Conservation (phyloP, 92 coral and sea anemone species). For the Pocillopora grandis region DNA sequence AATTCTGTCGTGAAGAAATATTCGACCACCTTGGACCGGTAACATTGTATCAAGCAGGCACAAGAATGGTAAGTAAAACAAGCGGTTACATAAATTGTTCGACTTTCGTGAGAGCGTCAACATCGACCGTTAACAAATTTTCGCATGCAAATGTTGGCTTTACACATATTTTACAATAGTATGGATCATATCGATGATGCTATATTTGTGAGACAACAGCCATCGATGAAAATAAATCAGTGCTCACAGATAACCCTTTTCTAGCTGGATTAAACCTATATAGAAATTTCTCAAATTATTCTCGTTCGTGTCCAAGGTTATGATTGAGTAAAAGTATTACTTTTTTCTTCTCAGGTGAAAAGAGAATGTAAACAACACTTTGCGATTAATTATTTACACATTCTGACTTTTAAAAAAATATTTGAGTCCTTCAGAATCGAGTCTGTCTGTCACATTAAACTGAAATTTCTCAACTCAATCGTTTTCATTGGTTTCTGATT, state of each 20-base stretch:
- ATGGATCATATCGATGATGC: slow-evolving; percentile 22
- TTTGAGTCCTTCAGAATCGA: slow-evolving; percentile 6
- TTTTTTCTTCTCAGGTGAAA: neutral
- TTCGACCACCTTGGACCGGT: too few relatives aligned
- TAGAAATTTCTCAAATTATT: neutral
- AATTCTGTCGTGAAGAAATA: neutral
- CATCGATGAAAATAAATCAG: neutral
- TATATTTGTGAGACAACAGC: neutral
- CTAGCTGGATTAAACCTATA: neutral
- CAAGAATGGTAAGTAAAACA: slow-evolving; percentile 30
- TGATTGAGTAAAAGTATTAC: neutral
- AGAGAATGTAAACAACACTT: slow-evolving; percentile 1
- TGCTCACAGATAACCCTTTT: neutral
- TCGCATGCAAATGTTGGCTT: slow-evolving; percentile 6
- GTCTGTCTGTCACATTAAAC: neutral
- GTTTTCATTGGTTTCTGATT: too few relatives aligned
- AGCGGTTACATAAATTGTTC: neutral
- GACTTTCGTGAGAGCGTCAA: neutral
- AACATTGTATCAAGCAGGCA: neutral
- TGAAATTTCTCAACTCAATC: too few relatives aligned
- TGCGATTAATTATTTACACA: slow-evolving; percentile 35
- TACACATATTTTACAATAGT: neutral
- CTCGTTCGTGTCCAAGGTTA: neutral
- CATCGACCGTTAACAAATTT: slow-evolving; percentile 38
- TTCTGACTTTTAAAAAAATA: slow-evolving; percentile 40